A percentile compares a stretch with the other conserved stretches of the same genome.
phyloP scores from a whole-genome alignment of 2,113 vertebrate species.

The Pelobates fuscus region DNA sequence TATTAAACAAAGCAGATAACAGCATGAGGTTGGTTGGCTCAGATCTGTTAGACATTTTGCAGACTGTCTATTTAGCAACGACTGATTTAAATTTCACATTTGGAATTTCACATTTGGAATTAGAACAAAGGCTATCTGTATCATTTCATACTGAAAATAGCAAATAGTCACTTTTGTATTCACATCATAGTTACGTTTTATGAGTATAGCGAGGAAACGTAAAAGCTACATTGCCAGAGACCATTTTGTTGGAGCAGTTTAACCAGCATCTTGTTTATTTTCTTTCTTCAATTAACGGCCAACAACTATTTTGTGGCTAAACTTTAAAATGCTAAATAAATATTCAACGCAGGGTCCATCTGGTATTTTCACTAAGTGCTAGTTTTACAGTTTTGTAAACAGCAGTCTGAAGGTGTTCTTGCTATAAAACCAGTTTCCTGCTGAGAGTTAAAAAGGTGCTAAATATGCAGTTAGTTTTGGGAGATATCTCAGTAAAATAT shows the following conservation, averaged over 20 bases:
- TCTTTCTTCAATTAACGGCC: slow-evolving; percentile 37
- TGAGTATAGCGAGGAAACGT: slow-evolving; percentile 22
- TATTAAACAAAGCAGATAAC: slow-evolving; percentile 6
- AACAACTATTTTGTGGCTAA: slow-evolving; percentile 42
- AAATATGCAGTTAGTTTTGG: slow-evolving; percentile 35
- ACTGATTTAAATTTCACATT: slow-evolving; percentile 13
- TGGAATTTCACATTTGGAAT: slow-evolving; percentile 20
- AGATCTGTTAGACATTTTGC: background rate
- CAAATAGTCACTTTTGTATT: slow-evolving; percentile 39
- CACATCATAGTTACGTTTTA: slow-evolving; percentile 27
- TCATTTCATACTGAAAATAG: too few relatives aligned
- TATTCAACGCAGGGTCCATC: slow-evolving; percentile 29
- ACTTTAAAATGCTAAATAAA: slow-evolving; percentile 39
- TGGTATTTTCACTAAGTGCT: slow-evolving; percentile 45
- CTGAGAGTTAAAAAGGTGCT: slow-evolving; percentile 36
- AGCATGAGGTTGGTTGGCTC: slow-evolving; percentile 3
- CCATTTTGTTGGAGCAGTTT: background rate
- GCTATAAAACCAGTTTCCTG: slow-evolving; percentile 31
- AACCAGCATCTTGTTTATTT: slow-evolving; percentile 33
- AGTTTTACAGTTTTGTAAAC: slow-evolving; percentile 44
- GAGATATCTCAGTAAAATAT: slow-evolving; percentile 23
- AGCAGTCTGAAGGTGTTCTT: slow-evolving; percentile 26
- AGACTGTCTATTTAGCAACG: background rate
- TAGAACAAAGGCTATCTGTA: slow-evolving; percentile 25
- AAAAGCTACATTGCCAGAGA: slow-evolving; percentile 6